Percentiles rank a stretch among this genome's conserved stretches.
Conservation (phyloP, 2,888 invertebrate genomes). For the Julus scanicus region DNA sequence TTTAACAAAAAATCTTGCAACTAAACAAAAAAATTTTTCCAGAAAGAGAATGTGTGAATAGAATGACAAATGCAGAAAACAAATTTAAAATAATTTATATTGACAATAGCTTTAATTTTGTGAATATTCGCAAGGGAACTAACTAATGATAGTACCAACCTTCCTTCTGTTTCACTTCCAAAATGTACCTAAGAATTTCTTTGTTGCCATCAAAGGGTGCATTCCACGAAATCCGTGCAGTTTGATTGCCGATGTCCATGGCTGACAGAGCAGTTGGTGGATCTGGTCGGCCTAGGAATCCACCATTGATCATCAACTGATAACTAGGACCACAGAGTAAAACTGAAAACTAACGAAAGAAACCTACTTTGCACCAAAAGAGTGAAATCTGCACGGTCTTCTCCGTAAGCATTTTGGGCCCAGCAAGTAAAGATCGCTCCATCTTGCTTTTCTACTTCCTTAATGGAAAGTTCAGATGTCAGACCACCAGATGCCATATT, state of each 20-base stretch:
- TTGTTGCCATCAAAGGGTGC: constrained; percentile 53
- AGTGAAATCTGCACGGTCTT: constrained; percentile 45
- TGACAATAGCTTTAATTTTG: too few species aligned
- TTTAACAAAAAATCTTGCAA: too few species aligned
- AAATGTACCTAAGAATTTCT: constrained; percentile 26
- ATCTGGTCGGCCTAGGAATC: constrained; percentile 55
- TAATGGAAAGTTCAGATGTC: constrained; percentile 49
- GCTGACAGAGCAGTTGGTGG: constrained; percentile 49
- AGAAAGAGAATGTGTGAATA: too few species aligned
- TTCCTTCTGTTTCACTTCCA: constrained; percentile 53
- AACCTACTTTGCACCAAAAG: constrained; percentile 52
- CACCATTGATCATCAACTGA: too few species aligned
- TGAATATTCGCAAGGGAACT: too few species aligned
- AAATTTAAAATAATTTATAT: too few species aligned
- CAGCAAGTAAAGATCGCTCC: constrained; percentile 44
- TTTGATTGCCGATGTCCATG: constrained; percentile 31
- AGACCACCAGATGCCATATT: neutral
- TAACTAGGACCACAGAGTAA: too few species aligned
- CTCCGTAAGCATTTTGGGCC: constrained; percentile 44
- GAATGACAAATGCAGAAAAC: too few species aligned
- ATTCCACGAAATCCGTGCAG: constrained; percentile 43
- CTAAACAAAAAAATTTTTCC: too few species aligned
- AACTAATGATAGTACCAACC: too few species aligned
- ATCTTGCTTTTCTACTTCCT: constrained; percentile 37
- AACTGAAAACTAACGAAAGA: too few species aligned